Conservation (phyloP, 2,113 vertebrate genomes). For the Xenus cinereus region DNA sequence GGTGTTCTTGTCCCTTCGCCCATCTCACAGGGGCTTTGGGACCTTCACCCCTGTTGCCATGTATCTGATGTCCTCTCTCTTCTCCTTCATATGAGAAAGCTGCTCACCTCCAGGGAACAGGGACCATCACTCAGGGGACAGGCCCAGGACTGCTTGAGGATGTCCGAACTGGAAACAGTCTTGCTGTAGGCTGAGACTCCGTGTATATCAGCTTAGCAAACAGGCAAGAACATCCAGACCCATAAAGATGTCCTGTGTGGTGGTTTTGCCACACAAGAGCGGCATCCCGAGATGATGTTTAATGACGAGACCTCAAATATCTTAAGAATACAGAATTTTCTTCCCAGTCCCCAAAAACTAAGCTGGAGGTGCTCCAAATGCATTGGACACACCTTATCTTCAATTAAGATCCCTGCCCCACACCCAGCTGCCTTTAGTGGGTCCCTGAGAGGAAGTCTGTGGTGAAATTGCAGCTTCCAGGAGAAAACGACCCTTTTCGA, state of each 20-base stretch:
- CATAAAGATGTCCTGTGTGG: not conserved
- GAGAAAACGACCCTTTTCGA: not conserved
- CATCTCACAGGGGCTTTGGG: not conserved
- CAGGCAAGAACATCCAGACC: not conserved
- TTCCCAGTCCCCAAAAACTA: not conserved
- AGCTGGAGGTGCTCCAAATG: not conserved
- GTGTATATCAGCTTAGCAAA: not conserved
- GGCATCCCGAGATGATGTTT: not conserved
- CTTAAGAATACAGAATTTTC: not conserved
- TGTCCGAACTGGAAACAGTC: not conserved
- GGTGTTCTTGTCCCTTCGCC: not conserved
- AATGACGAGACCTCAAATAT: not conserved
- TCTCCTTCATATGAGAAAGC: not conserved
- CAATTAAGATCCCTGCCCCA: not conserved
- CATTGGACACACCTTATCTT: not conserved
- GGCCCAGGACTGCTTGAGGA: not conserved
- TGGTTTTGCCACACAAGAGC: not conserved
- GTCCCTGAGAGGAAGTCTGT: not conserved
- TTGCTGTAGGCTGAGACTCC: not conserved
- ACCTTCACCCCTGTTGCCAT: not conserved
- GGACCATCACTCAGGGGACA: not conserved
- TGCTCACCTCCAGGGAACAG: not conserved
- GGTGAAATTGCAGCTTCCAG: not conserved
- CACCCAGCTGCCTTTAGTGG: not conserved
- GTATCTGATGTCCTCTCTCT: not conserved